Evolutionary conservation across 2,888 invertebrate species (phyloP).

Genomic region (Drosophila anceps): DNA sequence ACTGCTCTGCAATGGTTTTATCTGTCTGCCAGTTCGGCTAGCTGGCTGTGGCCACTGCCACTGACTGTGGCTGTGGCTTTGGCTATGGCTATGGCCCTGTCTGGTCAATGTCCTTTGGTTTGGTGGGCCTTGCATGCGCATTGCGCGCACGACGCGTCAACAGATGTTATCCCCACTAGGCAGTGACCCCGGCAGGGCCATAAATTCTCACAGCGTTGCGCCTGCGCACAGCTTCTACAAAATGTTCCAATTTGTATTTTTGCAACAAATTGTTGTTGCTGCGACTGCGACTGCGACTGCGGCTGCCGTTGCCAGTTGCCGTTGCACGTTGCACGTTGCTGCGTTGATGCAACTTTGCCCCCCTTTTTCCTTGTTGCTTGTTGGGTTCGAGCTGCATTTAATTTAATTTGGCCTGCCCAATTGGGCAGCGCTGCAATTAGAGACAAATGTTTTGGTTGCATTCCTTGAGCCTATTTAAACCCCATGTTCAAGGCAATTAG

Average conservation of each 20-base stretch:
- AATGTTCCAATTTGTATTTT: constrained; percentile 83
- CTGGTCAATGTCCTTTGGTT: constrained; percentile 71
- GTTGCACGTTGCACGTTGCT: constrained; percentile 37
- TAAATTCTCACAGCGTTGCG: constrained; percentile 76
- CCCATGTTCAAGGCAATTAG: constrained; percentile 76
- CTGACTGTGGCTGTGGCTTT: constrained; percentile 15
- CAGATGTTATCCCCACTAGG: constrained; percentile 76
- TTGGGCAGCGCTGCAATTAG: constrained; percentile 81
- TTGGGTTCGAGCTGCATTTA: constrained; percentile 70
- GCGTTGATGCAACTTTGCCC: constrained; percentile 16
- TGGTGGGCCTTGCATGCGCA: constrained; percentile 71
- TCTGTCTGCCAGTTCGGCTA: constrained; percentile 26
- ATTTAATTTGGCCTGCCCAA: constrained; percentile 80
- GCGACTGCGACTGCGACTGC: constrained; percentile 34
- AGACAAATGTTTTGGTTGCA: constrained; percentile 79
- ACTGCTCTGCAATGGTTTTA: constrained; percentile 52
- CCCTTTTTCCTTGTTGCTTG: constrained; percentile 24
- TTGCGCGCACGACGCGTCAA: constrained; percentile 80
- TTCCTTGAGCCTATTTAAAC: constrained; percentile 75
- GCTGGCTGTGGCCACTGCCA: constrained; percentile 21
- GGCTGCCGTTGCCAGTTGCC: constrained; percentile 32
- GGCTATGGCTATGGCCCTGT: constrained; percentile 38
- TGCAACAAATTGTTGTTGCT: constrained; percentile 75
- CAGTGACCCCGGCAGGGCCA: constrained; percentile 79
- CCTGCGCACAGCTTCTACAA: constrained; percentile 59